Base-by-base conservation (phyloP, 2,888 invertebrate species). In the Tiliacea citrago region DNA sequence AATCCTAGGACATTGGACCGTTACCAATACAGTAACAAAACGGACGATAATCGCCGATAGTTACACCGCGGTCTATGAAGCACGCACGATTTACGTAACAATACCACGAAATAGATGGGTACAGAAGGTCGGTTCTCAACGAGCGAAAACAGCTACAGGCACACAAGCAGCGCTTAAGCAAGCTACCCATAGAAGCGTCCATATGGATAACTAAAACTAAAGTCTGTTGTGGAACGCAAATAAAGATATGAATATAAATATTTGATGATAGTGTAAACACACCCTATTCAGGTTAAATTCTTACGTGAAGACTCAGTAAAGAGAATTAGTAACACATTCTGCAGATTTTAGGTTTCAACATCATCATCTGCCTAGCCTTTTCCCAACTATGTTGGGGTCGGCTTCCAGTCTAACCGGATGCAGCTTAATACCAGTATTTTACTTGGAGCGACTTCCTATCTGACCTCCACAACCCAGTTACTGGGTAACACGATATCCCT, bases 31-130 rank as follows among this genome's bases (percentile, higher is more conserved):
- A 65, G 81, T 69, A 83, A 66, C 53, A 66, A 49, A 74, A 81
- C 45, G 42, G 35, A 51, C 68, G n/a, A 66, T 84, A 80, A 79
- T 58, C 47, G 35, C 51, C 47, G 24, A 69, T 70, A 81, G 67
- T 21, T 57, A 12, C 55, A 58, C 39, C 47, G 82, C 60, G 82
- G 82, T 80, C 55, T 55, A 63, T 12, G 21, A 51, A 82, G 82
- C 85, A 84, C 75, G 82, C 75, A 65, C 81, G 42, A 68, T 55
- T 75, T 78, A 78, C 55, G 62, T 67, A 60, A 73, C 35, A 47
- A 45, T 42, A 13, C 47, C 12, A 74, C 47, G 0, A 21, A 39
- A 39, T 21, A 57, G 8, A 47, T n/a, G 10, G 1, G 0, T 13
- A 18, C 47, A 73, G 73, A 73, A 74, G 57, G 2, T n/a, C 21